A percentile compares a stretch with the other conserved stretches of the same genome.
Conservation (phyloP, 2,888 invertebrate species). For the Drosophila fungiperda region DNA sequence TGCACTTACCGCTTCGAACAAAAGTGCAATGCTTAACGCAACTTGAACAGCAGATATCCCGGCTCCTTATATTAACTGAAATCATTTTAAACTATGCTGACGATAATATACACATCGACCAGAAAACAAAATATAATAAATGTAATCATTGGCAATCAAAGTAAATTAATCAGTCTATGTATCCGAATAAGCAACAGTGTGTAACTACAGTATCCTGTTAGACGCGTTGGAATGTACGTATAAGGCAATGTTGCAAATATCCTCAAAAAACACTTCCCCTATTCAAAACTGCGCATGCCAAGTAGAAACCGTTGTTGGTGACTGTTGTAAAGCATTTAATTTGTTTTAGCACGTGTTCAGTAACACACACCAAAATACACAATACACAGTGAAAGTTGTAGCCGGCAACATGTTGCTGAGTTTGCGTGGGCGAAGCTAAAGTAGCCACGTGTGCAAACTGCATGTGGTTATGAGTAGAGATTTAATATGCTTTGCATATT, state of each 20-base stretch:
- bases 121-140: neutral
- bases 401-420: slow-evolving; percentile 69
- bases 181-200: neutral
- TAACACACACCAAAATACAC: slow-evolving; percentile 15
- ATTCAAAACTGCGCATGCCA: slow-evolving; percentile 42
- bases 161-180: neutral
- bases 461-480: slow-evolving; percentile 8
- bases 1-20: slow-evolving; percentile 18
- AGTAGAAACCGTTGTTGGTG: slow-evolving; percentile 44
- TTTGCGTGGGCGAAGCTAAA: slow-evolving; percentile 53
- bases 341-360: slow-evolving; percentile 67
- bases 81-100: slow-evolving; percentile 12
- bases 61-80: slow-evolving; percentile 47
- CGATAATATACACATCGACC: neutral
- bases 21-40: slow-evolving; percentile 33
- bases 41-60: slow-evolving; percentile 8
- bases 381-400: slow-evolving; percentile 7
- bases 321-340: slow-evolving; percentile 61
- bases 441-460: slow-evolving; percentile 45
- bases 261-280: slow-evolving; percentile 31
- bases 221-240: slow-evolving; percentile 7
- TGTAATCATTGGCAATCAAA: neutral
- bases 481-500: slow-evolving; percentile 39
- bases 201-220: neutral
- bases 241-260: slow-evolving; percentile 21